Evolutionary conservation across 2,797 vertebrate genomes (phyloP).

Genomic region (Vespertilio murinus): DNA sequence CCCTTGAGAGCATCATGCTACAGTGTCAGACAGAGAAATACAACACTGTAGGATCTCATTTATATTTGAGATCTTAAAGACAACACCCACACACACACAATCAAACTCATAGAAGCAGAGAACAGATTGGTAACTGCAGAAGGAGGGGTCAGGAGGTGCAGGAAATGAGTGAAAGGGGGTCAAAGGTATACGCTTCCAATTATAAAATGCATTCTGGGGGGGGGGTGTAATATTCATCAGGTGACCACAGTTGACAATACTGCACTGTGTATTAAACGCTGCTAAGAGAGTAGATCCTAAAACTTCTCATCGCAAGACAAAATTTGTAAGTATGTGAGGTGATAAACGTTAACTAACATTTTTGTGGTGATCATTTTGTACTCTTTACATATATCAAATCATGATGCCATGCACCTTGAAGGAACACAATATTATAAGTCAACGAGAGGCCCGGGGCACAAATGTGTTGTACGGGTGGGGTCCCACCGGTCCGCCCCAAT

Average conservation of each 20-base stretch:
- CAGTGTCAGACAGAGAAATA: background rate
- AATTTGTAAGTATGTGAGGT: background rate
- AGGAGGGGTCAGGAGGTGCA: background rate
- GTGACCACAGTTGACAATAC: background rate
- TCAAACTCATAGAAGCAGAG: background rate
- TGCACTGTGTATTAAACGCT: background rate
- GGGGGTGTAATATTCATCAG: background rate
- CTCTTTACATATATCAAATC: background rate
- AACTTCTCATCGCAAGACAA: background rate
- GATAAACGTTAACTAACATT: background rate
- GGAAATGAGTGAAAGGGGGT: background rate
- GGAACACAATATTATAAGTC: background rate
- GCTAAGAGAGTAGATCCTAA: background rate
- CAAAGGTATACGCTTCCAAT: background rate
- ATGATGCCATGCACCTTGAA: background rate
- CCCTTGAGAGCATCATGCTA: background rate
- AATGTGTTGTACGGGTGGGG: too few species aligned
- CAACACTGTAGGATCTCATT: background rate
- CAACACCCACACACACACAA: too few species aligned
- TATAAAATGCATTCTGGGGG: background rate
- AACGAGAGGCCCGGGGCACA: too few species aligned
- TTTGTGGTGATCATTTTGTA: background rate
- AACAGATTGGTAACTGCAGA: background rate
- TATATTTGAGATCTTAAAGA: background rate
- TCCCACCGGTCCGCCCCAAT: rapidly evolving